Evolutionary conservation across 2,797 vertebrate species (phyloP), one percentile per base, ranked within the genome.

Genomic region (Hoplostethus atlanticus): DNA sequence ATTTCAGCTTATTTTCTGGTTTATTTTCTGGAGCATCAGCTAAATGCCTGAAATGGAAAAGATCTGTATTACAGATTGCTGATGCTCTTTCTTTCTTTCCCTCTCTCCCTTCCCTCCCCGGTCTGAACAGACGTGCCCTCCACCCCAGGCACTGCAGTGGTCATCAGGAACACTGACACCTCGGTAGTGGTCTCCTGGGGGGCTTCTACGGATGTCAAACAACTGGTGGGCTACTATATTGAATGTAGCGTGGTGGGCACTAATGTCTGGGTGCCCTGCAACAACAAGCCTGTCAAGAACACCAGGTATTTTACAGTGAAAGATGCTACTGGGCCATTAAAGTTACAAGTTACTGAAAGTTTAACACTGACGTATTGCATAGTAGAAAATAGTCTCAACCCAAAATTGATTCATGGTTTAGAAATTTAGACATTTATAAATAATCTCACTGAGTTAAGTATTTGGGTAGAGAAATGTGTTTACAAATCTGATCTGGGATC

Each of bases 271-370:
- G 93, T 92, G 50, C 97, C 98, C 3, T 98, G 97, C 92, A 99
- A 99, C 93, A 99, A 99, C 89, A 99, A 98, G 69, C 97, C 98
- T 0, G 96, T 99, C 71, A 97, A 96, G 91, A 95, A 95, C 81
- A 94, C 94, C 71, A 98, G 98, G 98, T 99, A 93, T 78, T 2
- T n/a, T 28, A 66, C 7, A 36, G 25, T 25, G 11, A 38, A 3
- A 16, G 8, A 10, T 6, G 36, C 21, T 13, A 13, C 36, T 17
- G 21, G 10, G 0, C 65, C 30, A 3, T 17, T 56, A 4, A 21
- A 30, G 6, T 62, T 38, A 66, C 10, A 55, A 36, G 13, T n/a
- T 4, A 38, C 46, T 48, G 6, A 11, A 9, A 2, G 10, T 40
- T 40, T 40, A 40, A 40, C 8, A 40, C 10, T 40, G 38, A 31